Evolutionary conservation across 37 sponge, comb jelly and placozoan species (phyloP), one percentile per base, ranked within the genome.

Genomic region (Oscarella lobularis): DNA sequence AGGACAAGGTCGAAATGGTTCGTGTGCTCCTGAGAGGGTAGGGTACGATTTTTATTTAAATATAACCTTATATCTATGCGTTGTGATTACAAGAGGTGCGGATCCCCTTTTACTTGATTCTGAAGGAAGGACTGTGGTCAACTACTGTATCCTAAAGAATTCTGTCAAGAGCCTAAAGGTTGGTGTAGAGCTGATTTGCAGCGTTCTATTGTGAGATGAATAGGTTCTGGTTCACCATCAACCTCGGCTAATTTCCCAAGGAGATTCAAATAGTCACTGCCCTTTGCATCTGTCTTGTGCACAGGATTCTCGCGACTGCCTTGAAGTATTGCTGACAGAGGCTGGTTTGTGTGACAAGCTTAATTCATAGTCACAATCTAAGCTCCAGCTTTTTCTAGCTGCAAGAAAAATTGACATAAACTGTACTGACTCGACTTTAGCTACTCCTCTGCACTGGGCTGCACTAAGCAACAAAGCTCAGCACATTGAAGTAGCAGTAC

Each of bases 381-480:
- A 48, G 9, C 20, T 48, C 14, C 20, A 27, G 60, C 60, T 48
- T 9, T 48, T 48, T 48, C 14, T 20, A 48, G 60, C 60, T 48
- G 20, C 20, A 27, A 9, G 60, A 27, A 48, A 20, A 48, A 48
- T 48, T 9, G 60, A 48, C 20, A 48, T 48, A 48, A 48, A 9
- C 20, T 48, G 60, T 48, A 48, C 60, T 48, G 60, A 48, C 60
- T 20, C 20, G 9, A 9, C 9, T 9, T 20, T 48, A 20, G 60
- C 60, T 20, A 48, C 60, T 48, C 60, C 60, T 48, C 60, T 48
- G 9, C 60, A 48, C 60, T 48, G 60, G 60, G 60, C 60, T 20
- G 60, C 20, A 27, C 60, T 48, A 20, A 9, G 20, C 20, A 48
- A 48, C 20, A 48, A 20, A 48, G 14, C 60, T 27, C 60, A 48